Percentiles rank a stretch among this genome's conserved stretches.
Conservation (phyloP, 2,113 vertebrate genomes). For the Silurus meridionalis region DNA sequence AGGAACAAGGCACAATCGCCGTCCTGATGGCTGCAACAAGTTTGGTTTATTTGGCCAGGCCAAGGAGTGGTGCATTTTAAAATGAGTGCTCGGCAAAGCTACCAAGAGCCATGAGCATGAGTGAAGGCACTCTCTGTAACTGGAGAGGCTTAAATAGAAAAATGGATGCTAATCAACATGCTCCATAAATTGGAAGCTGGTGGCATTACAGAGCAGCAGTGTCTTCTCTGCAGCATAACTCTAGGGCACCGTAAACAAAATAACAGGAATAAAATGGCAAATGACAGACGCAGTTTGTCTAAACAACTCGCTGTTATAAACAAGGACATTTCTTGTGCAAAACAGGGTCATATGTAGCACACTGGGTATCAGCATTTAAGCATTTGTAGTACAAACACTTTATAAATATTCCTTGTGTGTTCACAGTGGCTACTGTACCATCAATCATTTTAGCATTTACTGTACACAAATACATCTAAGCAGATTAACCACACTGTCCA, state of each 20-base stretch:
- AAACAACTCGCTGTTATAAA: conserved; percentile 39
- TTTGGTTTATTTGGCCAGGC: conserved; percentile 50
- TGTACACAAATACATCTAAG: conserved; percentile 17
- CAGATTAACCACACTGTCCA: conserved; percentile 1
- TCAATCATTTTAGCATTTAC: conserved; percentile 9
- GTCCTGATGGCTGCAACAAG: conserved; percentile 53
- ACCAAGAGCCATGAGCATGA: background rate
- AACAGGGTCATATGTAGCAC: conserved; percentile 33
- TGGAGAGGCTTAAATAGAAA: conserved; percentile 42
- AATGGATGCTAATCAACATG: conserved; percentile 53
- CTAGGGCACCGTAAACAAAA: conserved; percentile 45
- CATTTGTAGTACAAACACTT: conserved; percentile 1
- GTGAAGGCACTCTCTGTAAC: conserved; percentile 38
- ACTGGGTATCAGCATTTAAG: conserved; percentile 4
- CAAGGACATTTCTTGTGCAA: conserved; percentile 36
- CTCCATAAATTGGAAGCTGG: conserved; percentile 44
- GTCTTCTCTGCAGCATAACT: conserved; percentile 33
- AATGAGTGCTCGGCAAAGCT: conserved; percentile 29
- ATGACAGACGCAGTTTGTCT: conserved; percentile 36
- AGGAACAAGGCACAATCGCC: conserved; percentile 53
- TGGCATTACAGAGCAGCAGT: conserved; percentile 47
- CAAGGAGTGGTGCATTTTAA: conserved; percentile 43
- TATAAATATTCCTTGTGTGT: conserved; percentile 20
- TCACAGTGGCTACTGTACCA: conserved; percentile 16
- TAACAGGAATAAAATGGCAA: conserved; percentile 43